These are phyloP conservation scores for Ostrea denselamellosa DNA, from an alignment of 1,140 invertebrate genomes.

Conservation along the genomic window DNA sequence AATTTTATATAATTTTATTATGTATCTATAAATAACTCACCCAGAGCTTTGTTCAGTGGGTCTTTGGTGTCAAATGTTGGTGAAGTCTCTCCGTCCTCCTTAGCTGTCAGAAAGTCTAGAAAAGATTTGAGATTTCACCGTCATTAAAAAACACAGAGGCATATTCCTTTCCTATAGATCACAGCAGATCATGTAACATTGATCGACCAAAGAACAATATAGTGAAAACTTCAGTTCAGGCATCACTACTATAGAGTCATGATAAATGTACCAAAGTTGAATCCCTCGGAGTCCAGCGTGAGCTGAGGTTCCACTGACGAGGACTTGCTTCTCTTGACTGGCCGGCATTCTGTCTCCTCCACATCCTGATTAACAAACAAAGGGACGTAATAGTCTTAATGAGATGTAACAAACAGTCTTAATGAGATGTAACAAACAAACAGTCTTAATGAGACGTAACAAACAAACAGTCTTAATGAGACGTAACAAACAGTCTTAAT, in stretches of 20 bases:
- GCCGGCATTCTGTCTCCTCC: conserved; percentile 68
- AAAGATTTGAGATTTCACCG: conserved; percentile 39
- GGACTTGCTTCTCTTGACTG: conserved; percentile 70
- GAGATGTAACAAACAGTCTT: neutral
- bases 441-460: neutral
- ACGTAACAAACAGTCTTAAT: no score
- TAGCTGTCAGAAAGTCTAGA: conserved; percentile 66
- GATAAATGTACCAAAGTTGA: conserved; percentile 69
- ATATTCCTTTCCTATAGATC: neutral
- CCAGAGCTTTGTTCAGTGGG: conserved; percentile 76
- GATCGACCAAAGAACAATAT: neutral
- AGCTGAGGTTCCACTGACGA: conserved; percentile 71
- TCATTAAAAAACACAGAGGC: neutral
- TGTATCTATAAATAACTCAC: conserved; percentile 47
- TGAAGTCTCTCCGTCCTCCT: conserved; percentile 67
- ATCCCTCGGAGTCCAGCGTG: conserved; percentile 73
- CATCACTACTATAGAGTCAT: neutral
- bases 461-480: no score
- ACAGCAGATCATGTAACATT: neutral
- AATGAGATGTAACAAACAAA: neutral
- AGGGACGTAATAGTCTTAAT: no score
- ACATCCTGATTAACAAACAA: conserved; percentile 61
- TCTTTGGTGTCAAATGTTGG: conserved; percentile 71
- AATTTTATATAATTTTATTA: neutral
- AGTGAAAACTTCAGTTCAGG: neutral